Evolutionary conservation across 2,888 invertebrate genomes (phyloP), one percentile per base, ranked within the genome.

Genomic region (Anodontia alba): DNA sequence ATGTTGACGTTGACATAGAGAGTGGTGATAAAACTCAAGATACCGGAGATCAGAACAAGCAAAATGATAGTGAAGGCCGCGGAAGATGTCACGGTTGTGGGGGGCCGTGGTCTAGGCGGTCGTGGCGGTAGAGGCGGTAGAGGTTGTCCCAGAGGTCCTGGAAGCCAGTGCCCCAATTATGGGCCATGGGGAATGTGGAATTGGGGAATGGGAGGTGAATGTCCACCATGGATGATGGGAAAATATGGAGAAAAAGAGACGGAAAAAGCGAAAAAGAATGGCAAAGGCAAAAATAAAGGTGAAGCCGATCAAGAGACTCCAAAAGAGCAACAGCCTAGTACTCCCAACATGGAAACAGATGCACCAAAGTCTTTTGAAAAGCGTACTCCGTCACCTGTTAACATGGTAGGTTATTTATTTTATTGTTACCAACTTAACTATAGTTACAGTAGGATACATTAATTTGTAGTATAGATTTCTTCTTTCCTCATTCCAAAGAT

Each of bases 1-100:
- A 95, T 84, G 94, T 95, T 1, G 92, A 93, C 69, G 90, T 95
- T 51, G 93, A 95, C 75, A 92, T 94, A 42, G 92, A 91, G 29
- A 79, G 80, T 31, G 77, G 81, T n/a, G 87, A 66, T 15, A 57
- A 69, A 49, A 51, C 68, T 15, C 67, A 36, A 17, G 74, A 76
- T 15, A 74, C 76, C 46, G 36, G 23, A 0, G 67, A 62, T 0
- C 74, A 78, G 38, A 76, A 67, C 10, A 75, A 46, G 0, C 78
- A 74, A 26, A 80, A 73, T 42, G 80, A 76, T 2, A 71, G 77
- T 33, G 68, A 76, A 76, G 79, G 86, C 3, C 73, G 78, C 8
- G 42, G 78, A 20, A 72, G 75, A 36, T 73, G 81, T 31, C 69
- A 73, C 23, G 80, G 76, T 10, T 77, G 75, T 10, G 62, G 73